Evolutionary conservation across 2,888 invertebrate species (phyloP).

Genomic region (Corbicula japonica): DNA sequence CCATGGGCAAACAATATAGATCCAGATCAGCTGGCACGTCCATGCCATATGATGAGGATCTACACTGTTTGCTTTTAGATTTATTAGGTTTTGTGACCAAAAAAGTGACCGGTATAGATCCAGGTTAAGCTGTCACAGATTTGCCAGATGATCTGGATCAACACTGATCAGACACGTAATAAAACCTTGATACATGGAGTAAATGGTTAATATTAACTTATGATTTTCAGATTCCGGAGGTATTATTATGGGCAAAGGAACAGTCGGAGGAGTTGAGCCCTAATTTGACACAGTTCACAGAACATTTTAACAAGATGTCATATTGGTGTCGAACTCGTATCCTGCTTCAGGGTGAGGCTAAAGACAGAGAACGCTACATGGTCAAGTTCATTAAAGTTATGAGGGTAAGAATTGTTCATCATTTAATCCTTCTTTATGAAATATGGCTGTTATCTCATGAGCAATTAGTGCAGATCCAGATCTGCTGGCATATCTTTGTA

Average conservation of each 20-base stretch:
- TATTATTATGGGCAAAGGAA: conserved; percentile 98
- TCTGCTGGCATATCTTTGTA: too few relatives aligned
- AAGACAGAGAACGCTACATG: conserved; percentile 95
- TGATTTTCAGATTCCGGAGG: conserved; percentile 93
- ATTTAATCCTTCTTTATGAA: too few relatives aligned
- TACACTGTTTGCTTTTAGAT: too few relatives aligned
- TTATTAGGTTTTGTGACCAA: too few relatives aligned
- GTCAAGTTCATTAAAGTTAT: conserved; percentile 99
- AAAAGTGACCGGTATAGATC: too few relatives aligned
- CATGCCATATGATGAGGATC: too few relatives aligned
- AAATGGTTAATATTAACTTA: background rate
- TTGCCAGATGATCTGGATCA: too few relatives aligned
- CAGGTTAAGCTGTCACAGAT: background rate
- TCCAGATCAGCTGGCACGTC: too few relatives aligned
- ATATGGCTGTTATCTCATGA: too few relatives aligned
- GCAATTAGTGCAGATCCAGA: too few relatives aligned
- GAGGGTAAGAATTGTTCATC: conserved; percentile 92
- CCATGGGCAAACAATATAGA: too few relatives aligned
- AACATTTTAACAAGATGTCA: conserved; percentile 99
- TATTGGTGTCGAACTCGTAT: conserved; percentile 99
- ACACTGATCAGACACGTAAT: too few relatives aligned
- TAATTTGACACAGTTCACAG: conserved; percentile 98
- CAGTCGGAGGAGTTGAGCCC: conserved; percentile 99
- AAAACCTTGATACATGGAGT: background rate
- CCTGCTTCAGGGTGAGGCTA: conserved; percentile 95